Evolutionary conservation across 2,113 vertebrate genomes (phyloP).

Genomic region (Tragelaphus buxtoni): DNA sequence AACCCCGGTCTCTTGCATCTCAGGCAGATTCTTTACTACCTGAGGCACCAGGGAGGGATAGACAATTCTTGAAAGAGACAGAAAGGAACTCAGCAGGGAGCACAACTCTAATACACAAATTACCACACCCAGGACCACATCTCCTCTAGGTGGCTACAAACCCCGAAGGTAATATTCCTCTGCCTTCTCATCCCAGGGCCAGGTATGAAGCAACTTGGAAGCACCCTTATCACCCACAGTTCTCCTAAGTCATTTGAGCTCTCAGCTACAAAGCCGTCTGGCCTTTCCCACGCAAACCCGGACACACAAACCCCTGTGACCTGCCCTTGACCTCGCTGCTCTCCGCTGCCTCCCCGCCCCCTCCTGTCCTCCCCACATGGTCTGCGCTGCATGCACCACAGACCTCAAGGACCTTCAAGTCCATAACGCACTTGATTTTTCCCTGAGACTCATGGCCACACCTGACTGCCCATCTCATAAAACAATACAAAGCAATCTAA

Average conservation of each 20-base stretch:
- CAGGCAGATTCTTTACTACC: not conserved
- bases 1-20: not conserved
- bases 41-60: not conserved
- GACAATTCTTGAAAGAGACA: not conserved
- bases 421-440: not conserved
- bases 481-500: not conserved
- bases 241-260: not conserved
- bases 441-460: not conserved
- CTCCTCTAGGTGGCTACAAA: not conserved
- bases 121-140: not conserved
- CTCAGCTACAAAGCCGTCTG: not conserved
- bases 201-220: not conserved
- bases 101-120: not conserved
- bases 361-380: accelerated
- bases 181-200: not conserved
- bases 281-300: not conserved
- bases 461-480: not conserved
- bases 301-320: too few relatives aligned
- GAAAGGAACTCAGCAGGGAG: not conserved
- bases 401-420: not conserved
- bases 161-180: not conserved
- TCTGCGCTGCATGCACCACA: not conserved
- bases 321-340: not conserved
- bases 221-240: not conserved
- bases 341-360: not conserved